These are phyloP conservation scores for Phoenicopterus ruber DNA, from an alignment of 2,113 vertebrate species.

Conservation along the genomic window DNA sequence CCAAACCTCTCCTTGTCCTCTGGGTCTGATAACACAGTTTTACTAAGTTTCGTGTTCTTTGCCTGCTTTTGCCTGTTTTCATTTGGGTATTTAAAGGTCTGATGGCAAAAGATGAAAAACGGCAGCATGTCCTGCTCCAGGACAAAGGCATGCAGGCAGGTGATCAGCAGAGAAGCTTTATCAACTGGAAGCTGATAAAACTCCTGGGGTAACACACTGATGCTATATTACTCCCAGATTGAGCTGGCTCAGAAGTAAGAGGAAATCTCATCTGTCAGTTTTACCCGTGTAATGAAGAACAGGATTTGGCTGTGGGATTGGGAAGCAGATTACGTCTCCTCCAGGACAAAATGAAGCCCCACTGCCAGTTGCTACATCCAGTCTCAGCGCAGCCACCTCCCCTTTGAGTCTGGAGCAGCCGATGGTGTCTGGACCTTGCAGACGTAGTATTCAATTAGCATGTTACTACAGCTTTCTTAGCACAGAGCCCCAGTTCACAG, in stretches of 20 bases:
- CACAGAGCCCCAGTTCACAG: not conserved
- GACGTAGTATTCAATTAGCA: not conserved
- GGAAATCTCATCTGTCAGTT: slow-evolving; percentile 35
- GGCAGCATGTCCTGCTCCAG: not conserved
- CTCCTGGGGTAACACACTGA: slow-evolving; percentile 3
- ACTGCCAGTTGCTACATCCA: not conserved
- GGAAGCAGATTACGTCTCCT: not conserved
- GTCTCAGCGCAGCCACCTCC: not conserved
- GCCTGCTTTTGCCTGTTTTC: not conserved
- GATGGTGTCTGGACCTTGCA: not conserved
- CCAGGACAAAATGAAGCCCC: not conserved
- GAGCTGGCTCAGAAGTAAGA: slow-evolving; percentile 18
- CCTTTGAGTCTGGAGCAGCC: not conserved
- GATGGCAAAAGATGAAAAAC: slow-evolving; percentile 8
- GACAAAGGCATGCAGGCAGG: slow-evolving; percentile 7
- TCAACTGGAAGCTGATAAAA: slow-evolving; percentile 39
- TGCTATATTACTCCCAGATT: slow-evolving; percentile 45
- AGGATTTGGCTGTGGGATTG: slow-evolving; percentile 27
- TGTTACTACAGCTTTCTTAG: not conserved
- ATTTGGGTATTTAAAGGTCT: not conserved
- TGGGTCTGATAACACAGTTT: not conserved
- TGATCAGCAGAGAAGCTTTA: slow-evolving; percentile 24
- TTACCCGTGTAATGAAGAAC: slow-evolving; percentile 10
- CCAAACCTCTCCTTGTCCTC: not conserved
- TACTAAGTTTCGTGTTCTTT: not conserved